These are phyloP conservation scores for Sapayoa aenigma DNA, from an alignment of 2,113 vertebrate species.

Conservation along the genomic window DNA sequence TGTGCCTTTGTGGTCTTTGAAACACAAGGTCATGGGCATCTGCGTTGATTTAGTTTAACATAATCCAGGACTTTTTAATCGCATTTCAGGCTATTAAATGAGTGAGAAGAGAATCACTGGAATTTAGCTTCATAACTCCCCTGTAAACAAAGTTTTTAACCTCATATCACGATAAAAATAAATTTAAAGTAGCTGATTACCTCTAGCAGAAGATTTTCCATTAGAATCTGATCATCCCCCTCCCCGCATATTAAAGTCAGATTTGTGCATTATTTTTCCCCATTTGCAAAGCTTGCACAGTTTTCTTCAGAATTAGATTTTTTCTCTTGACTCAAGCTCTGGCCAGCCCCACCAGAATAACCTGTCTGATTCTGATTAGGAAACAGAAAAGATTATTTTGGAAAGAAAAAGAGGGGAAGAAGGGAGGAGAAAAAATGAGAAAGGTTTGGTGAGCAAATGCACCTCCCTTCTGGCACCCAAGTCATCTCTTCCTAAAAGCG, in stretches of 20 bases:
- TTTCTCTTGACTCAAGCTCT: background rate
- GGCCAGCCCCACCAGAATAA: background rate
- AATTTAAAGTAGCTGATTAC: conserved; percentile 15
- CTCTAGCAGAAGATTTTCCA: background rate
- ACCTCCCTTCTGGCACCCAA: background rate
- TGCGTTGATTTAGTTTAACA: conserved; percentile 33
- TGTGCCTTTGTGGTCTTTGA: conserved; percentile 16
- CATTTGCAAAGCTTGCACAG: background rate
- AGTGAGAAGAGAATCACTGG: conserved; percentile 47
- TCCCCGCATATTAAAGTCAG: background rate
- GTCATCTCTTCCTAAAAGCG: background rate
- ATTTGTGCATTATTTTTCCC: background rate
- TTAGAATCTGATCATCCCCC: background rate
- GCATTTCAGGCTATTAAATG: conserved; percentile 56
- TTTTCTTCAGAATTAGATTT: background rate
- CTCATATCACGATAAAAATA: conserved; percentile 34
- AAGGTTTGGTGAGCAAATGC: background rate
- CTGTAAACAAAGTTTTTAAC: conserved; percentile 57
- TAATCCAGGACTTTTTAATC: conserved; percentile 64
- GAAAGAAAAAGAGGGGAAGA: background rate
- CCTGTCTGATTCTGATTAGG: background rate
- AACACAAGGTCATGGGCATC: conserved; percentile 50
- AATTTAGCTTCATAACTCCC: conserved; percentile 55
- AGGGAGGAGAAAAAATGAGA: background rate
- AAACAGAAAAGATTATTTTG: background rate